Base-by-base conservation (phyloP, 2,113 vertebrate species). In the Protobothrops mucrosquamatus region DNA sequence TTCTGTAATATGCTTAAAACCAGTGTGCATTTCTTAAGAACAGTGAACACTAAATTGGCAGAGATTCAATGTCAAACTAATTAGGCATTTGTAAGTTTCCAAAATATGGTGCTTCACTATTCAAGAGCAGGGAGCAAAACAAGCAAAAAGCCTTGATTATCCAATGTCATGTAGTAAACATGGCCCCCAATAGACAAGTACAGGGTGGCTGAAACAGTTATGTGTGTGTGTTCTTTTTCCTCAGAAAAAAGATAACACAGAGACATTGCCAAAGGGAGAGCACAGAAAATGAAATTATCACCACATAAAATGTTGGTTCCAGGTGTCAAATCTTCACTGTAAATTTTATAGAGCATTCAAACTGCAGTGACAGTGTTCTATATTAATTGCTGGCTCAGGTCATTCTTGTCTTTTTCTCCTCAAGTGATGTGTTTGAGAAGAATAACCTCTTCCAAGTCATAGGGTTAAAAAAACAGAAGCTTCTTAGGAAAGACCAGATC, bases 231-330 rank as follows among this genome's bases (percentile, higher is more conserved):
- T 55, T 23, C 29, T 34, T 24, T 86, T 34, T 23, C 48, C 87
- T 18, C 55, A 39, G 20, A 96, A 88, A 11, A 64, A 89, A 85
- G 69, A 91, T 23, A 93, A 93, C 91, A n/a, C 81, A 93, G 43
- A 95, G 87, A 46, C 69, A 11, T 64, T 92, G 94, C 92, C 93
- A 95, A 96, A 95, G 89, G 95, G 95, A 96, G 95, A 95, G 95
- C 91, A 91, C 43, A 95, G 95, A 94, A 93, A 96, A 94, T 22
- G 54, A 89, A 91, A 96, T 92, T 86, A 81, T 89, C 93, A 91
- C 88, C 90, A 74, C 94, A 93, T 94, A 93, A 97, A 96, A 92
- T 26, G 24, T 90, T 92, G 5, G 29, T 57, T 91, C 92, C 94
- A 96, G 96, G 90, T 95, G 94, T 94, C 96, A 52, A 59, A 64